Base-by-base conservation (phyloP, 2,888 invertebrate species). In the Chalcis sispes region DNA sequence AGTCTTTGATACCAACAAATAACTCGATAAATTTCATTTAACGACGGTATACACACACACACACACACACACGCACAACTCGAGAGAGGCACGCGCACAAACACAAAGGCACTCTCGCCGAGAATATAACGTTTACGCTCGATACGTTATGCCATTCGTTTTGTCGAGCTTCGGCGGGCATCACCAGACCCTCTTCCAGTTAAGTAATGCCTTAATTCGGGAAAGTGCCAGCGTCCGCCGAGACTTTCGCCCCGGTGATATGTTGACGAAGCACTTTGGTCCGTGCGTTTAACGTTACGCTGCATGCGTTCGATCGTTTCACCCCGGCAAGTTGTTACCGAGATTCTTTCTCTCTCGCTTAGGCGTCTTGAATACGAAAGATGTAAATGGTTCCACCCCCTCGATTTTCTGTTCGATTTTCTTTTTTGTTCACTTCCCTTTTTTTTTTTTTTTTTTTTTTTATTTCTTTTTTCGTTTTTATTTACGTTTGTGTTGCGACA, bases 261-360 rank as follows among this genome's bases (percentile, higher is more conserved):
- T 83, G 82, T 83, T 83, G 82, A 83, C 82, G 80, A 79, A 83
- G 79, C 82, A 81, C 82, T 83, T 69, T 52, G 36, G 18, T 40
- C 4, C 79, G 75, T 65, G 77, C 72, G 76, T 79, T 79, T 77
- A 29, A 78, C 79, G 80, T 81, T 82, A 78, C 80, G 78, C 80
- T 73, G 48, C 64, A 75, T 50, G 7, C 42, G 42, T 20, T 5
- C 61, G n/a, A 72, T 77, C 70, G 54, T 66, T 58, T 29, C 52
- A 58, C n/a, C 23, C 32, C 36, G 5, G n/a, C n/a, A n/a, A n/a
- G n/a, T n/a, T n/a, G n/a, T 36, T 36, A 7, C 36, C 5, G 10
- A 36, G 36, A 36, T n/a, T n/a, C n/a, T n/a, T n/a, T n/a, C n/a
- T n/a, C n/a, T n/a, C n/a, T n/a, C n/a, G n/a, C 10, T 36, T 20